phyloP scores from a whole-genome alignment of 2,113 vertebrate genomes.

The Lophotis ruficrista region DNA sequence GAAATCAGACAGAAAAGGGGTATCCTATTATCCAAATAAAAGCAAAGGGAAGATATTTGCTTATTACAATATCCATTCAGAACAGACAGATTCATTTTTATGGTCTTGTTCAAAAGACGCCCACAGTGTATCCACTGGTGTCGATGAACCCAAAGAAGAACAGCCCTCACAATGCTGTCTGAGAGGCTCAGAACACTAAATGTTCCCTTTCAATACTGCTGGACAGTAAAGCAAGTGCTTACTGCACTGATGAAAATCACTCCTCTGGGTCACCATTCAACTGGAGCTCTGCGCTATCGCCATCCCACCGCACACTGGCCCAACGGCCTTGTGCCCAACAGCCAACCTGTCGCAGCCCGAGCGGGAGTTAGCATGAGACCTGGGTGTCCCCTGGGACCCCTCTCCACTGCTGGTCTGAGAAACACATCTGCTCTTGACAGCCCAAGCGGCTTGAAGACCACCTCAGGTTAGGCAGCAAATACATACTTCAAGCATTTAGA shows the following conservation, averaged over 20 bases:
- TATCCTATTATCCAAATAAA: conserved; percentile 29
- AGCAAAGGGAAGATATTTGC: neutral
- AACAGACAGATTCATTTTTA: neutral
- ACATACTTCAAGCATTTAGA: neutral
- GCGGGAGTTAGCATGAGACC: neutral
- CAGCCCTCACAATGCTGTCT: neutral
- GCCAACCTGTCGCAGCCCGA: neutral
- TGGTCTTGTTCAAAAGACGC: neutral
- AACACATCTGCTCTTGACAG: neutral
- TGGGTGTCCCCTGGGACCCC: neutral
- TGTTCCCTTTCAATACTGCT: neutral
- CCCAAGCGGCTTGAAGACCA: neutral
- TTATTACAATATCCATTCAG: neutral
- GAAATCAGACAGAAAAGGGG: neutral
- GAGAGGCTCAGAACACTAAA: neutral
- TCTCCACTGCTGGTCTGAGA: neutral
- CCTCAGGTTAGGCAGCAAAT: neutral
- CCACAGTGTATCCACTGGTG: neutral
- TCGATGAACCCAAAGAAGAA: neutral
- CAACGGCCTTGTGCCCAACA: neutral
- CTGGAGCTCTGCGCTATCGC: neutral
- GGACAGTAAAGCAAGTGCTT: neutral
- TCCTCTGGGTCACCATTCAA: neutral
- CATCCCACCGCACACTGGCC: neutral
- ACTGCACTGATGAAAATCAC: neutral